A percentile compares a stretch with the other conserved stretches of the same genome.
phyloP scores from a whole-genome alignment of 92 coral and sea anemone species.

The Porites lobata region DNA sequence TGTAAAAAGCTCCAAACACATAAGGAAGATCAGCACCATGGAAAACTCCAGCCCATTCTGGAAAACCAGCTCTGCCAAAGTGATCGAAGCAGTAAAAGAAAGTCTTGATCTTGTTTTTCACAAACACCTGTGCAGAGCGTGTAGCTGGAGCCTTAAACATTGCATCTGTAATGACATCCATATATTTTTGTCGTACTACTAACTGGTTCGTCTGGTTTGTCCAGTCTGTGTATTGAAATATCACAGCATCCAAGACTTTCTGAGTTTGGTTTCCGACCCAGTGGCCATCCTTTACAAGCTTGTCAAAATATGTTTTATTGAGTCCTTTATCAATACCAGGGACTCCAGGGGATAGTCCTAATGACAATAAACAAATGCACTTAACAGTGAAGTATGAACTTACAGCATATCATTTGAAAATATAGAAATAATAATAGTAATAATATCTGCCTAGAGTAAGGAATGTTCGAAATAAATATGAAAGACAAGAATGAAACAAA shows the following conservation, averaged over 20 bases:
- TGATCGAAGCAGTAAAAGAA: constrained; percentile 43
- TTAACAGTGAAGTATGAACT: too few relatives aligned
- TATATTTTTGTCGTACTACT: constrained; percentile 36
- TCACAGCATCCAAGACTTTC: constrained; percentile 19
- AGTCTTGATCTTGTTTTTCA: constrained; percentile 9
- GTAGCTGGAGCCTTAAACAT: constrained; percentile 56
- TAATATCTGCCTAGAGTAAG: too few relatives aligned
- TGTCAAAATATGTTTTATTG: constrained; percentile 50
- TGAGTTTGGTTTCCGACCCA: constrained; percentile 56
- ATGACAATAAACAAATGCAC: too few relatives aligned
- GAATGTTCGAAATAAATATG: too few relatives aligned
- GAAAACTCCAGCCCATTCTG: constrained; percentile 33
- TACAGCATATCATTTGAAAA: too few relatives aligned
- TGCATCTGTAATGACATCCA: constrained; percentile 49
- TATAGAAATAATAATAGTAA: too few relatives aligned
- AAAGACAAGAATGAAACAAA: too few relatives aligned
- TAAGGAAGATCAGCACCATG: constrained; percentile 21
- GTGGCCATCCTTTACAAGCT: not conserved
- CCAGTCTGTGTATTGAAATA: constrained; percentile 67
- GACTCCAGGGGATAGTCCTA: too few relatives aligned
- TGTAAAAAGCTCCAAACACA: constrained; percentile 32
- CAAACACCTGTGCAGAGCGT: constrained; percentile 45
- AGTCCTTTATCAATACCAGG: constrained; percentile 35
- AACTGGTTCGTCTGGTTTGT: constrained; percentile 12
- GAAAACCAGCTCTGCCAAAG: not conserved